Evolutionary conservation across 2,113 vertebrate species (phyloP).

Genomic region (Sinosuthora webbiana): DNA sequence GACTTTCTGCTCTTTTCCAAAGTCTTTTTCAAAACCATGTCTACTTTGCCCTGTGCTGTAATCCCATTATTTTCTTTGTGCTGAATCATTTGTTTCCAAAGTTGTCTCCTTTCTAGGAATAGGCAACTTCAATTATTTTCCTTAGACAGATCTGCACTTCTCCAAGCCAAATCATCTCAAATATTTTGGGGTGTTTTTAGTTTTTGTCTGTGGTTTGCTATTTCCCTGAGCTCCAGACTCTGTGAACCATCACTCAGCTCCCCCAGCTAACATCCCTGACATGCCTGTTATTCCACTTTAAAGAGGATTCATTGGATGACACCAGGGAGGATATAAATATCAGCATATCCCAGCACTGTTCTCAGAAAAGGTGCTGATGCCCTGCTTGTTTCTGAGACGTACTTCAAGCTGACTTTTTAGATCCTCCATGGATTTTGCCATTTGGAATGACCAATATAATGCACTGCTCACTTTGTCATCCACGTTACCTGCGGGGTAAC

Average conservation of each 20-base stretch:
- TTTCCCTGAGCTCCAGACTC: not conserved
- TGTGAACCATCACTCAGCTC: not conserved
- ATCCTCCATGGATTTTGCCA: not conserved
- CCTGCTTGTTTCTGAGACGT: not conserved
- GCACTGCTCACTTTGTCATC: not conserved
- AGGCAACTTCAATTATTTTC: not conserved
- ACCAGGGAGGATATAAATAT: slow-evolving; percentile 4
- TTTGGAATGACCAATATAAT: not conserved
- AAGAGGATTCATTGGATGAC: not conserved
- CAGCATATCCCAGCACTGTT: not conserved
- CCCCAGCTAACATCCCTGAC: not conserved
- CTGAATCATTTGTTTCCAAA: not conserved
- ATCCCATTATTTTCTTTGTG: not conserved
- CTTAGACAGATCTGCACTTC: not conserved
- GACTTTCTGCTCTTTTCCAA: not conserved
- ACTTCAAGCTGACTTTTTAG: not conserved
- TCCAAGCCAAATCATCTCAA: not conserved
- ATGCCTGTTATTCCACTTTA: not conserved
- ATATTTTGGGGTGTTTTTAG: not conserved
- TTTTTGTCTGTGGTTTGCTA: not conserved
- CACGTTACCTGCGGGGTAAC: fast-evolving
- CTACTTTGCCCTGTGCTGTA: not conserved
- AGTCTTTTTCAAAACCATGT: not conserved
- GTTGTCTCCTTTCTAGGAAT: not conserved
- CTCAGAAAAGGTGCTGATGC: not conserved